Evolutionary conservation across 2,888 invertebrate species (phyloP).

Genomic region (Lasioglossum marginatum): DNA sequence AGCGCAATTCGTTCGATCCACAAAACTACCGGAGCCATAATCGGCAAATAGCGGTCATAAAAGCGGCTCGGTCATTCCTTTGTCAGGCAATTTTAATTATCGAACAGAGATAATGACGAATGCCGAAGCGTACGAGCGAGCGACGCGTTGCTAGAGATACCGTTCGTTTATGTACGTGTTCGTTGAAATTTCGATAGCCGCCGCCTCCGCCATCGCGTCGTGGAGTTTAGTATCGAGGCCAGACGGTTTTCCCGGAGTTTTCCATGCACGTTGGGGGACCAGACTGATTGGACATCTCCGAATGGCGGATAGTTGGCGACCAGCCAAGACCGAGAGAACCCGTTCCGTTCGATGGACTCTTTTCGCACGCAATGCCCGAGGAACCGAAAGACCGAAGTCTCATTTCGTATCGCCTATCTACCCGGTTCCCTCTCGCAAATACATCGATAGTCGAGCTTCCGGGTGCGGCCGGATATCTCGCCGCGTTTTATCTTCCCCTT

Average conservation of each 20-base stretch:
- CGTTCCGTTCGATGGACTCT: constrained; percentile 49
- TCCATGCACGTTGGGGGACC: constrained; percentile 35
- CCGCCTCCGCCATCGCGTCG: not conserved
- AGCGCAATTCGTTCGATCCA: not conserved
- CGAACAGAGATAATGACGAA: constrained; percentile 7
- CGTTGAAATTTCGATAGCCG: constrained; percentile 2
- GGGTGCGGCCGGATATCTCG: constrained; percentile 47
- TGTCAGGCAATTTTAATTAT: constrained; percentile 13
- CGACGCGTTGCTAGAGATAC: not conserved
- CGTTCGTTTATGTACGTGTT: not conserved
- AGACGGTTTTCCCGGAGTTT: constrained; percentile 48
- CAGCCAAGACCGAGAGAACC: constrained; percentile 57
- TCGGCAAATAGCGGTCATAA: not conserved
- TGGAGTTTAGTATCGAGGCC: constrained; percentile 36
- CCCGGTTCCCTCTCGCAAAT: constrained; percentile 18
- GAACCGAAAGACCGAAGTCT: constrained; percentile 25
- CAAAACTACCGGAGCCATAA: constrained; percentile 5
- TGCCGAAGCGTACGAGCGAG: not conserved
- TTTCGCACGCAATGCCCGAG: constrained; percentile 56
- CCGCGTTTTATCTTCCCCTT: constrained; percentile 48
- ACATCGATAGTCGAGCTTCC: constrained; percentile 63
- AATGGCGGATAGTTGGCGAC: constrained; percentile 59
- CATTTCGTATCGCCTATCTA: constrained; percentile 4
- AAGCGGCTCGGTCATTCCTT: not conserved
- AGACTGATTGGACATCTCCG: constrained; percentile 57